A percentile compares a stretch with the other conserved stretches of the same genome.
These are phyloP conservation scores for Hemiscyllium ocellatum DNA, from an alignment of 2,113 vertebrate genomes.

Conservation along the genomic window DNA sequence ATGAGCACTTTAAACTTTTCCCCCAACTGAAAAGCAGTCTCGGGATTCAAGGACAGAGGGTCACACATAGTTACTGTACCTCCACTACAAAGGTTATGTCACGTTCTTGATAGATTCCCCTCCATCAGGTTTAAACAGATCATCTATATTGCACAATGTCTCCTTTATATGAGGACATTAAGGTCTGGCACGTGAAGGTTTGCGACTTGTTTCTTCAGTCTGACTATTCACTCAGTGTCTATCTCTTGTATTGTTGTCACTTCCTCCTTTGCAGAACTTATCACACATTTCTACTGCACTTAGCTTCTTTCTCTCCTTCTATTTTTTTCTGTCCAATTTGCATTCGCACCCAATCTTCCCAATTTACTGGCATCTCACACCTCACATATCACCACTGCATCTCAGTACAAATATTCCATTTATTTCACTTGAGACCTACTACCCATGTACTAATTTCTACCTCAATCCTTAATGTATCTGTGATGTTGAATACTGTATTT, in stretches of 20 bases:
- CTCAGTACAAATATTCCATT: neutral
- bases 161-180: neutral
- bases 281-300: neutral
- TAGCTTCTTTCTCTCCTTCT: neutral
- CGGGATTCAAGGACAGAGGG: neutral
- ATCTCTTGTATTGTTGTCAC: neutral
- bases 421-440: neutral
- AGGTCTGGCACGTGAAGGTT: neutral
- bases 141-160: neutral
- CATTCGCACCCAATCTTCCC: neutral
- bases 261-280: neutral
- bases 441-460: neutral
- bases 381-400: neutral
- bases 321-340: neutral
- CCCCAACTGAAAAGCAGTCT: neutral
- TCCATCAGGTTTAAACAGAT: neutral
- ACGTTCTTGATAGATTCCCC: neutral
- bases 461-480: neutral
- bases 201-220: neutral
- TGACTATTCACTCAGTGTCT: neutral
- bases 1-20: neutral
- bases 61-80: neutral
- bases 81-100: neutral
- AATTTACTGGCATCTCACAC: neutral
- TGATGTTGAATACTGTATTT: neutral